Conservation (phyloP, 2,888 invertebrate genomes). For the Tenthredo livida region DNA sequence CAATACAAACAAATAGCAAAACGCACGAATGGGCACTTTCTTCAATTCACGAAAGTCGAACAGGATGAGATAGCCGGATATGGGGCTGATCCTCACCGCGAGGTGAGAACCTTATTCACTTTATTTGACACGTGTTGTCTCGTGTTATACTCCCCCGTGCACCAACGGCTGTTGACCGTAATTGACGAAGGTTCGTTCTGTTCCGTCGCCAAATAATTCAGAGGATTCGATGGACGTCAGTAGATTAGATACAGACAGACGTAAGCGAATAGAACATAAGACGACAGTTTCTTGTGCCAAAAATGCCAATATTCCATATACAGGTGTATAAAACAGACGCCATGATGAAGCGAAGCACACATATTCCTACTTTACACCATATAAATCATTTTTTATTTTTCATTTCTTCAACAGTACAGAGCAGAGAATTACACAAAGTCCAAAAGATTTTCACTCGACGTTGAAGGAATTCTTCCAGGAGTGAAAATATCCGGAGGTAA, state of each 20-base stretch:
- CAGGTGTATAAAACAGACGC: neutral
- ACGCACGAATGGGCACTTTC: constrained; percentile 16
- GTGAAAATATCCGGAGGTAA: constrained; percentile 11
- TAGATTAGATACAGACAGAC: constrained; percentile 3
- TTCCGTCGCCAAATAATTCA: neutral
- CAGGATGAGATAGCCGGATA: constrained; percentile 1
- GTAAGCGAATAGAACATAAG: neutral
- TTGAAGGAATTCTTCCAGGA: neutral
- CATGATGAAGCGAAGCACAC: neutral
- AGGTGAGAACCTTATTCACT: constrained; percentile 32
- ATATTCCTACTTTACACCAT: neutral
- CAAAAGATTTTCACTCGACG: neutral
- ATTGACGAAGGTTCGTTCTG: constrained; percentile 5
- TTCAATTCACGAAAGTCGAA: constrained; percentile 47
- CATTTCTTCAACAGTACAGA: neutral
- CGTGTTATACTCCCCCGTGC: neutral
- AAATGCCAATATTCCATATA: neutral
- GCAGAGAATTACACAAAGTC: constrained; percentile 14
- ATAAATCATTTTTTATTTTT: neutral
- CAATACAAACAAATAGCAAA: constrained; percentile 16
- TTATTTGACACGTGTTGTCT: constrained; percentile 6
- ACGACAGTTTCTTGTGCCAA: constrained; percentile 3
- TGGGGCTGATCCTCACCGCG: neutral
- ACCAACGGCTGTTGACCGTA: neutral
- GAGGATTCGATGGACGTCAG: neutral